phyloP scores from a whole-genome alignment of 2,797 vertebrate genomes.

The Peromyscus aztecus region DNA sequence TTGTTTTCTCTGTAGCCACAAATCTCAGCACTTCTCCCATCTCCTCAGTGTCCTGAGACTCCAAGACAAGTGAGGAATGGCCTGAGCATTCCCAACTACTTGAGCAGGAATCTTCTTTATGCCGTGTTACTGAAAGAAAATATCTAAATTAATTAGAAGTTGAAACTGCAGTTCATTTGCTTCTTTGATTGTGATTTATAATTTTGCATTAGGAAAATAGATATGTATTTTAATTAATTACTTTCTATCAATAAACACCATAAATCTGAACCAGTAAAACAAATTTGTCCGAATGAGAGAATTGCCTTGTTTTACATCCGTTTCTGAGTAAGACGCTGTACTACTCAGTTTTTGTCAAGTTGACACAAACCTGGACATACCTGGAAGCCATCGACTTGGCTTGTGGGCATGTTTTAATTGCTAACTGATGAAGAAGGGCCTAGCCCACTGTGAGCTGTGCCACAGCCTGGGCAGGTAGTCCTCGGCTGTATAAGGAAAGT shows the following conservation, averaged over 20 bases:
- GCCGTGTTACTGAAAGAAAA: neutral
- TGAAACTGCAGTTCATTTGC: neutral
- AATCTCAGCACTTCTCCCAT: neutral
- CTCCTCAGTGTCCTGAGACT: neutral
- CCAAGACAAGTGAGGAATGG: neutral
- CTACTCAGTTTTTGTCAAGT: neutral
- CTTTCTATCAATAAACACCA: neutral
- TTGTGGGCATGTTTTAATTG: no score
- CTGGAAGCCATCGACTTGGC: no score
- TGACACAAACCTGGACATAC: no score
- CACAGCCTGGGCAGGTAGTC: no score
- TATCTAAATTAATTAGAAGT: neutral
- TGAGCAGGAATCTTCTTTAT: conserved; percentile 25
- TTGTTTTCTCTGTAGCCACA: conserved; percentile 8
- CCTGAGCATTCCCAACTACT: neutral
- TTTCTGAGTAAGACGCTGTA: neutral
- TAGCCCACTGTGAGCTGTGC: no score
- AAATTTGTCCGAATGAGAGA: neutral
- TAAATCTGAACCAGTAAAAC: neutral
- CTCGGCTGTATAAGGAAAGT: no score
- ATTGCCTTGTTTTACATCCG: neutral
- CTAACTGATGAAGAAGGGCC: no score
- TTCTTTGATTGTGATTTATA: neutral
- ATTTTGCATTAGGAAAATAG: neutral
- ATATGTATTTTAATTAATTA: conserved; percentile 29